Evolutionary conservation across 2,113 vertebrate species (phyloP).

Genomic region (Channa maculata): DNA sequence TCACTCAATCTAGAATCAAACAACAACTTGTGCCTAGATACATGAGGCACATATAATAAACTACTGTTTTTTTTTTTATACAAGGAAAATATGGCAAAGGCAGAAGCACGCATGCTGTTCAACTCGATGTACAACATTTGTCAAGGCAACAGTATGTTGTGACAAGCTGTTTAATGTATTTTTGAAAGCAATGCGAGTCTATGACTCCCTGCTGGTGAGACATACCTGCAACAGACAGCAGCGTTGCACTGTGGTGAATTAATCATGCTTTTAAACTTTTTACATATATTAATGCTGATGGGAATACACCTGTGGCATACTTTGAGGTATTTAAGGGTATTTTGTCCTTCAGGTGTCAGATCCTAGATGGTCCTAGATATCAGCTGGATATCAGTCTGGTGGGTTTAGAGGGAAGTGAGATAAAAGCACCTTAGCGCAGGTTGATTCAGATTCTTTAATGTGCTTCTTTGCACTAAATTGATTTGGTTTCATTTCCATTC

Average conservation of each 20-base stretch:
- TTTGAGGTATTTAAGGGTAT: background rate
- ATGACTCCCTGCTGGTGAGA: background rate
- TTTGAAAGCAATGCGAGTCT: conserved; percentile 5
- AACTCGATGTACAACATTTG: conserved; percentile 29
- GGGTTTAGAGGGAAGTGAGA: conserved; percentile 1
- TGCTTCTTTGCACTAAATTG: conserved; percentile 2
- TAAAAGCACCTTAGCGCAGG: conserved; percentile 5
- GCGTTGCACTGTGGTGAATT: background rate
- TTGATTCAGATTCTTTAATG: background rate
- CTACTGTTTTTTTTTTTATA: conserved; percentile 19
- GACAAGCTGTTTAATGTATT: conserved; percentile 15
- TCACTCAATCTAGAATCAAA: background rate
- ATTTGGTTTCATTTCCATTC: conserved; percentile 23
- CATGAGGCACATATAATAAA: background rate
- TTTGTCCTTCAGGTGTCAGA: background rate
- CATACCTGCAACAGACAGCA: background rate
- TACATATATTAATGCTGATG: background rate
- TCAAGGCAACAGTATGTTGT: conserved; percentile 16
- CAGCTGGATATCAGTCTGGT: background rate
- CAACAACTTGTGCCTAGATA: background rate
- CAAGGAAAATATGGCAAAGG: conserved; percentile 29
- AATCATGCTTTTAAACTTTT: background rate
- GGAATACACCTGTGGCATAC: background rate
- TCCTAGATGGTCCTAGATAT: too few relatives aligned
- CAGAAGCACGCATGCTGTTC: conserved; percentile 17